phyloP scores from a whole-genome alignment of 2,888 invertebrate genomes.

The Parelbella ahira region DNA sequence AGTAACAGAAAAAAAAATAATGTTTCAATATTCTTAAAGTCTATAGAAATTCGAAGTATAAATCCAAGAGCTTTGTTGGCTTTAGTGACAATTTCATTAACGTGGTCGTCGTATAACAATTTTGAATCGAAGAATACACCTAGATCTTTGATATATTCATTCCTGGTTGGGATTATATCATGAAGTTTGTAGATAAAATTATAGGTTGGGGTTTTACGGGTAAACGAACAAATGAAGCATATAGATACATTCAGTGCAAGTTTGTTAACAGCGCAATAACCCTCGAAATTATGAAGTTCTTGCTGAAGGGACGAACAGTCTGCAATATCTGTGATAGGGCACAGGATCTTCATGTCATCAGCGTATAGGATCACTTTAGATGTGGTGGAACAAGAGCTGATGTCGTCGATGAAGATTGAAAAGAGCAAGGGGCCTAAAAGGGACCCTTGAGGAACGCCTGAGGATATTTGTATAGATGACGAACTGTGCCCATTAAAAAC shows the following conservation, averaged over 20 bases:
- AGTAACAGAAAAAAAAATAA: not conserved
- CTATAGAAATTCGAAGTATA: not conserved
- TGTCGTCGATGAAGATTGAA: conserved; percentile 16
- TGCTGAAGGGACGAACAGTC: not conserved
- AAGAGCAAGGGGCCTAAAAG: conserved; percentile 19
- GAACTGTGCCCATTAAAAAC: conserved; percentile 19
- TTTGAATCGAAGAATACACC: not conserved
- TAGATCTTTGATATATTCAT: not conserved
- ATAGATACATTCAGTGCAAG: conserved; percentile 8
- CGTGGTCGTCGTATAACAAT: not conserved
- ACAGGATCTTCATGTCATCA: conserved; percentile 24
- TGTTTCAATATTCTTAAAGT: not conserved
- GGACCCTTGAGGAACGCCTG: conserved; percentile 25
- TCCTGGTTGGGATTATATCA: not conserved
- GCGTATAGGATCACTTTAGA: conserved; percentile 11
- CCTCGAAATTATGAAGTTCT: not conserved
- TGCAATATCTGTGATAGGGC: not conserved
- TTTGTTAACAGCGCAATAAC: not conserved
- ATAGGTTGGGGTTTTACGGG: not conserved
- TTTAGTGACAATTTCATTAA: not conserved
- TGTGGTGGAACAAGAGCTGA: conserved; percentile 5
- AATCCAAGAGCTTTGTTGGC: not conserved
- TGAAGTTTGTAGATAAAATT: not conserved
- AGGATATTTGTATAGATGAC: conserved; percentile 1
- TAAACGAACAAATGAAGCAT: conserved; percentile 1